Base-by-base conservation (phyloP, 2,888 invertebrate genomes). In the Dinocampus coccinellae region DNA sequence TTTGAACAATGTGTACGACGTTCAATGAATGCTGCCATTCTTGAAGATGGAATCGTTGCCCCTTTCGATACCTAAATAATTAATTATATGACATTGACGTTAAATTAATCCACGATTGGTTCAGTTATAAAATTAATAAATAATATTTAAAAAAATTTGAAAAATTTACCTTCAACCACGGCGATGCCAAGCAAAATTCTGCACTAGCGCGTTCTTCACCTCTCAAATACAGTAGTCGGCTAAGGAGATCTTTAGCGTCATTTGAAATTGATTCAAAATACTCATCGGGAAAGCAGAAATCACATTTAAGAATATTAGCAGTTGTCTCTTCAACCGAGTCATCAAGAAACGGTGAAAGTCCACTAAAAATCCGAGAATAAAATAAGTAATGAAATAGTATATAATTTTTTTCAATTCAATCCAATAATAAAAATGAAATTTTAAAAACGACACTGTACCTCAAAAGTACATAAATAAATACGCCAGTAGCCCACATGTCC, bases 251-350 rank as follows among this genome's bases (percentile, higher is more conserved):
- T 82, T 93, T 93, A 53, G 93, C 94, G 69, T 92, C 91, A 74
- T 89, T 90, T 29, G 92, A 93, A 68, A 94, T 90, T 52, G 89
- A 89, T 42, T 89, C 87, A 88, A 95, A 95, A 87, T 94, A 93
- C 83, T 95, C 94, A 69, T 93, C 91, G 16, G 94, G 94, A 87
- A 94, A 95, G 83, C 94, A 94, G 85, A 92, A 95, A 88, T 95
- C 94, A 83, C 93, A 93, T 84, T 94, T 93, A 22, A 94, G 90
- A 75, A 95, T 94, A 85, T 95, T 95, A 3, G 94, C 92, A 47
- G 94, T 94, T 24, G 95, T 95, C 88, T 95, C 95, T 83, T 95
- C 95, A 75, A 93, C 90, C 13, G 93, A 94, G 83, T 95, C 95
- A 83, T 95, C 94, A 74, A 95, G 88, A 88, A 95, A 95, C 2